A percentile compares a stretch with the other conserved stretches of the same genome.
Evolutionary conservation across 2,888 invertebrate species (phyloP).

Genomic region (Heliconius hortense): DNA sequence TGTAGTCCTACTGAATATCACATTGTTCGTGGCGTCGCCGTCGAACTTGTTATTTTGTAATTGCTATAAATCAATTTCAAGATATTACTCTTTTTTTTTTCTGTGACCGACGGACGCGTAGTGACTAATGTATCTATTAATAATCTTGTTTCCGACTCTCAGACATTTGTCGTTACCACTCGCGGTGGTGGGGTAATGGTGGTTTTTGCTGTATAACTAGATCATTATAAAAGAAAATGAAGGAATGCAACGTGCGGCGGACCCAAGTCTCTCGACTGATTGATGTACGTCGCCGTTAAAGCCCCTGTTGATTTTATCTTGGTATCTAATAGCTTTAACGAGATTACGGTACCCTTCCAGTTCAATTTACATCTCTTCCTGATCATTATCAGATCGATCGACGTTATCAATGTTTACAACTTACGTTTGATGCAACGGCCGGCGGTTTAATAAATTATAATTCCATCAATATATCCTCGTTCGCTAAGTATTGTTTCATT

Average conservation of each 20-base stretch:
- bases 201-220: conserved; percentile 46
- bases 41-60: conserved; percentile 31
- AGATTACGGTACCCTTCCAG: conserved; percentile 68
- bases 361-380: conserved; percentile 61
- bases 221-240: conserved; percentile 54
- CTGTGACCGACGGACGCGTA: conserved; percentile 20
- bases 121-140: conserved; percentile 43
- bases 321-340: conserved; percentile 70
- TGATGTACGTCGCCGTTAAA: conserved; percentile 69
- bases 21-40: conserved; percentile 29
- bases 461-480: conserved; percentile 45
- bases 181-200: conserved; percentile 33
- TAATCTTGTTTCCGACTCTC: conserved; percentile 41
- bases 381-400: conserved; percentile 47
- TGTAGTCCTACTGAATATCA: conserved; percentile 22
- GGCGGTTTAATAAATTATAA: conserved; percentile 32
- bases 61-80: conserved; percentile 30
- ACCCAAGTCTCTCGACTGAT: conserved; percentile 62
- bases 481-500: conserved; percentile 45
- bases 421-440: conserved; percentile 17
- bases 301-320: conserved; percentile 64
- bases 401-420: conserved; percentile 40
- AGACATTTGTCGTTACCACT: conserved; percentile 43
- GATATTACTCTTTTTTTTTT: conserved; percentile 26
- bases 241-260: conserved; percentile 52